phyloP scores from a whole-genome alignment of 2,797 vertebrate genomes.

The Parotocinclus haroldoi region DNA sequence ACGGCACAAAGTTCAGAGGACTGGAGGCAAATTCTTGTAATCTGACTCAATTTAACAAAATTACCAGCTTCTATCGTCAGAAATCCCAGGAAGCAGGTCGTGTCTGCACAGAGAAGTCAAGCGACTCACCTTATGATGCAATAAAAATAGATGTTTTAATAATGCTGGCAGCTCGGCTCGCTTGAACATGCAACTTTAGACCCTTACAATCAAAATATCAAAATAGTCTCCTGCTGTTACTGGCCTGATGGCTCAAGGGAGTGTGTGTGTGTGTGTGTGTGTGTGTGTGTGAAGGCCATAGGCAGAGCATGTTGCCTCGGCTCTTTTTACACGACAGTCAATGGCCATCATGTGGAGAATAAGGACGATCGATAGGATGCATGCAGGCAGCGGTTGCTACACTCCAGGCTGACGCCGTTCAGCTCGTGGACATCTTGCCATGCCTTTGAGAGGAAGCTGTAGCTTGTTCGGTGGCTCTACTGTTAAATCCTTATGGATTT shows the following conservation, averaged over 20 bases:
- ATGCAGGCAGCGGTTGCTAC: constrained; percentile 25
- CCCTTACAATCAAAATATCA: constrained; percentile 59
- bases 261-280: constrained; percentile 10
- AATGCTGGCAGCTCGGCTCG: constrained; percentile 53
- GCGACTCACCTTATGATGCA: constrained; percentile 24
- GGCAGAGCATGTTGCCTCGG: constrained; percentile 38
- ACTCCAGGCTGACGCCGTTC: constrained; percentile 6
- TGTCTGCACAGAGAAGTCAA: not conserved
- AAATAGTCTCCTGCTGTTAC: constrained; percentile 20
- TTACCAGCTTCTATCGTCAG: constrained; percentile 5
- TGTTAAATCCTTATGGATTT: not conserved
- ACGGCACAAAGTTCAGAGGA: not conserved
- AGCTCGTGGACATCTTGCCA: not conserved
- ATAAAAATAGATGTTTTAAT: constrained; percentile 54
- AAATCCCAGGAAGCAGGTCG: not conserved
- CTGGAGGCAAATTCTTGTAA: not conserved
- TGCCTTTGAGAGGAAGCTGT: not conserved
- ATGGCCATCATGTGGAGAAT: constrained; percentile 47
- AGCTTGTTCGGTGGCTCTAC: not conserved
- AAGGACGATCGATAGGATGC: constrained; percentile 46
- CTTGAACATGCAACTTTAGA: constrained; percentile 24
- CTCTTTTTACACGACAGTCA: constrained; percentile 51
- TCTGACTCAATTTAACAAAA: not conserved
- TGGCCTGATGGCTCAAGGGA: not conserved
- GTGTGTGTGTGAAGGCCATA: constrained; percentile 10